A percentile compares a stretch with the other conserved stretches of the same genome.
Conservation (phyloP, 35 echinoderm and acorn worm genomes). For the Ptychodera flava region DNA sequence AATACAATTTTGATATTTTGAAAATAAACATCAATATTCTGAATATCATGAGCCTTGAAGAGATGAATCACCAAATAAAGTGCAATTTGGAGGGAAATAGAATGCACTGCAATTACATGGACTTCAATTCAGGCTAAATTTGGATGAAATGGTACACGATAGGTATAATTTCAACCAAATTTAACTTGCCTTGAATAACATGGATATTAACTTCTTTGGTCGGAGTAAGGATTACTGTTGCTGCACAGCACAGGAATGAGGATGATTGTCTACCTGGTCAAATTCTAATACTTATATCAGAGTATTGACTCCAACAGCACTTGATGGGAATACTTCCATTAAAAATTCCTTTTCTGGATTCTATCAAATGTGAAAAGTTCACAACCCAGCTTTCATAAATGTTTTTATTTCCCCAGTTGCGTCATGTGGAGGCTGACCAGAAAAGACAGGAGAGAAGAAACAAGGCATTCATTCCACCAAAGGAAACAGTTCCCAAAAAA, state of each 20-base stretch:
- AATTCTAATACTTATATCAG: too few relatives aligned
- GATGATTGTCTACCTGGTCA: background rate
- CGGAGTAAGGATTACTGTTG: background rate
- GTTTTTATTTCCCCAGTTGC: constrained; percentile 37
- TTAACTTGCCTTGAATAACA: too few relatives aligned
- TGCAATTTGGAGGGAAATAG: too few relatives aligned
- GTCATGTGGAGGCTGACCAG: constrained; percentile 74
- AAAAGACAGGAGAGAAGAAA: constrained; percentile 71
- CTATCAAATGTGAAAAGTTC: background rate
- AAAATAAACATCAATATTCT: too few relatives aligned
- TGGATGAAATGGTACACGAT: too few relatives aligned
- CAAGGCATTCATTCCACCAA: constrained; percentile 83
- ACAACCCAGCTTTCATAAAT: background rate
- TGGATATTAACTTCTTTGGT: too few relatives aligned
- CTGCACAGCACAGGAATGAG: background rate
- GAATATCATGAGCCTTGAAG: too few relatives aligned
- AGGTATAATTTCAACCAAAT: too few relatives aligned
- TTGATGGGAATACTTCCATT: background rate
- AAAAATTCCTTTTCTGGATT: background rate
- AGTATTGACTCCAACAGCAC: background rate
- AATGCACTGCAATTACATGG: too few relatives aligned
- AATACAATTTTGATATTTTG: too few relatives aligned
- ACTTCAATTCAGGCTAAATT: too few relatives aligned
- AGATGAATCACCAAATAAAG: too few relatives aligned
- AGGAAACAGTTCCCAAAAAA: constrained; percentile 41